Evolutionary conservation across 2,113 vertebrate genomes (phyloP), one percentile per base, ranked within the genome.

Genomic region (Suncus etruscus): DNA sequence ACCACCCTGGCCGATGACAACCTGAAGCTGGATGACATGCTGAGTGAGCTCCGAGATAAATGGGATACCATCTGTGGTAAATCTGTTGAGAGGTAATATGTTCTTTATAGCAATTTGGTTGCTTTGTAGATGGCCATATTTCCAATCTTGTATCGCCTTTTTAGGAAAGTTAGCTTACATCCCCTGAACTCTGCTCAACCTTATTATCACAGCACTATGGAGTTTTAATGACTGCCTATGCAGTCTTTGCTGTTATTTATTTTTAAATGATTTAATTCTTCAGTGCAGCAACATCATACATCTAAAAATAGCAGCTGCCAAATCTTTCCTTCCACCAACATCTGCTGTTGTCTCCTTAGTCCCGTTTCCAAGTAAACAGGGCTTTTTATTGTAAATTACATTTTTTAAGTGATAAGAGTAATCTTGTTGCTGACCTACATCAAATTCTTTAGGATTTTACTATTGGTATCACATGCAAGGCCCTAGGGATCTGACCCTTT

Each of bases 1-100:
- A 99, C 98, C 47, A 97, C 98, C 7, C 97, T 99, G 74, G 97
- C 98, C 92, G 99, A 99, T 73, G 99, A 99, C 97, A 99, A 97
- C 86, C 98, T 99, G 97, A 99, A 99, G 95, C 98, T 99, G 94
- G 98, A 99, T 22, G 97, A 99, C 97, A 99, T 99, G 99, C 97
- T 99, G 80, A 99, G 99, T 86, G 99, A 99, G 83, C 98, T 99
- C 87, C 98, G 99, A 94, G 99, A 99, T 97, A 99, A 99, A 93
- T 99, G 99, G 99, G 99, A 99, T 97, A 99, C 99, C 0, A 98
- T 99, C 89, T 99, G 99, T 95, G 99, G 99, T 51, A 99, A 99
- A 95, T 99, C 99, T 29, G 98, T 99, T 63, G 99, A 99, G 97
- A 99, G 99, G 99, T 99, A 97, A 93, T 29, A 15, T 65, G 27